A percentile compares a stretch with the other conserved stretches of the same genome.
Conservation (phyloP, 2,113 vertebrate genomes). For the Petrocephalus microphthalmus region DNA sequence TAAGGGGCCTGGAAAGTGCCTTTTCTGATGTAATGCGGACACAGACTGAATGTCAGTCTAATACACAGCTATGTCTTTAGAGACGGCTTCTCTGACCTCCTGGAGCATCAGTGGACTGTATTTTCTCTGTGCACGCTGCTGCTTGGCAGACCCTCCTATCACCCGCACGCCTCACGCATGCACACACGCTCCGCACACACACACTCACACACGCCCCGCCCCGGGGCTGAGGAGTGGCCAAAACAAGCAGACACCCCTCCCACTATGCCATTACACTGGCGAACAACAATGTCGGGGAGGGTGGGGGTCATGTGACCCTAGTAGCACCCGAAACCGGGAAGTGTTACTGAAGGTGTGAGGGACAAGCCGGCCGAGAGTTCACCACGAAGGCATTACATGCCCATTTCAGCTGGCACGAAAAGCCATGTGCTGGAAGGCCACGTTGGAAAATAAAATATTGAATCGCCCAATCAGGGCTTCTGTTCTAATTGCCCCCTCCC, state of each 20-base stretch:
- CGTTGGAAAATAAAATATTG: slow-evolving; percentile 19
- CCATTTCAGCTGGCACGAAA: not conserved
- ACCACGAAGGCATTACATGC: not conserved
- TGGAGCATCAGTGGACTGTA: not conserved
- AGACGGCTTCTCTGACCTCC: not conserved
- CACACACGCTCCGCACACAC: not conserved
- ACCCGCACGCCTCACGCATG: not conserved
- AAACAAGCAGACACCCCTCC: not conserved
- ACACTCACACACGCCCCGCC: not conserved
- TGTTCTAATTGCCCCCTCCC: slow-evolving; percentile 22
- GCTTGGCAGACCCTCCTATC: not conserved
- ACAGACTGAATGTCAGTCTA: not conserved
- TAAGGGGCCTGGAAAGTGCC: not conserved
- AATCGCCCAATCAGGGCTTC: slow-evolving; percentile 24
- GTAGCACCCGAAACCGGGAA: not conserved
- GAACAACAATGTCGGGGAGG: not conserved
- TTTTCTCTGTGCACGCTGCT: not conserved
- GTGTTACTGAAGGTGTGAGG: not conserved
- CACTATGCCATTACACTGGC: not conserved
- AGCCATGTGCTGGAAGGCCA: not conserved
- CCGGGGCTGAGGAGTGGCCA: not conserved
- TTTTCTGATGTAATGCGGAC: not conserved
- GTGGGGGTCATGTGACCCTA: not conserved
- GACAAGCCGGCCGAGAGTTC: not conserved
- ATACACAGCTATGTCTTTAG: not conserved